phyloP scores from a whole-genome alignment of 2,797 vertebrate genomes.

The Silurus lanzhouensis region DNA sequence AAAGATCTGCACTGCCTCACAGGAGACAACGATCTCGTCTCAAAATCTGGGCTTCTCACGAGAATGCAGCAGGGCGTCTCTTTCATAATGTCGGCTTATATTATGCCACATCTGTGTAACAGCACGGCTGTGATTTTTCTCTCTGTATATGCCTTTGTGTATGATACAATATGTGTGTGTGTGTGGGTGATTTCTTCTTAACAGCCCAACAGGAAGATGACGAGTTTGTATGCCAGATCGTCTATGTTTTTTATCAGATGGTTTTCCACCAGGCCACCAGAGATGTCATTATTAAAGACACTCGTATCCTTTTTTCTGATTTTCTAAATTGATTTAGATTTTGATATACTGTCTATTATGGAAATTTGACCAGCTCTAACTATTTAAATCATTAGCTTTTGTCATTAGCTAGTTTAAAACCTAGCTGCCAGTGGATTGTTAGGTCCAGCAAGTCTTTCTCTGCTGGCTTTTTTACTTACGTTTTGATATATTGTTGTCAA shows the following conservation, averaged over 20 bases:
- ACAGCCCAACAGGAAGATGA: constrained; percentile 76
- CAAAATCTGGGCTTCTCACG: constrained; percentile 53
- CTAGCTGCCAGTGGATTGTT: too few relatives aligned
- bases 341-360: too few relatives aligned
- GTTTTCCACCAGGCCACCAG: constrained; percentile 88
- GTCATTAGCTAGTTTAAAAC: background rate
- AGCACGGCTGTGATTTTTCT: constrained; percentile 8
- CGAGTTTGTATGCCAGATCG: constrained; percentile 88
- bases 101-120: constrained; percentile 30
- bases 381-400: background rate
- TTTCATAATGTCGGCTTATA: background rate
- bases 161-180: constrained; percentile 3
- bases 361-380: too few relatives aligned
- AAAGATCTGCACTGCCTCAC: constrained; percentile 36
- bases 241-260: constrained; percentile 90
- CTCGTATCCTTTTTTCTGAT: constrained; percentile 77
- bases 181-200: constrained; percentile 25
- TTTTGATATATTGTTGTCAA: too few relatives aligned
- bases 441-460: background rate
- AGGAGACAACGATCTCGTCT: constrained; percentile 31
- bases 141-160: too few relatives aligned
- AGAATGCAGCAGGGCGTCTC: constrained; percentile 30
- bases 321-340: too few relatives aligned
- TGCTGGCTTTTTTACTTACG: too few relatives aligned
- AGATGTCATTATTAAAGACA: constrained; percentile 87